phyloP scores from a whole-genome alignment of 30 jellyfish, hydroid and myxozoan species.

The Turritopsis dohrnii region DNA sequence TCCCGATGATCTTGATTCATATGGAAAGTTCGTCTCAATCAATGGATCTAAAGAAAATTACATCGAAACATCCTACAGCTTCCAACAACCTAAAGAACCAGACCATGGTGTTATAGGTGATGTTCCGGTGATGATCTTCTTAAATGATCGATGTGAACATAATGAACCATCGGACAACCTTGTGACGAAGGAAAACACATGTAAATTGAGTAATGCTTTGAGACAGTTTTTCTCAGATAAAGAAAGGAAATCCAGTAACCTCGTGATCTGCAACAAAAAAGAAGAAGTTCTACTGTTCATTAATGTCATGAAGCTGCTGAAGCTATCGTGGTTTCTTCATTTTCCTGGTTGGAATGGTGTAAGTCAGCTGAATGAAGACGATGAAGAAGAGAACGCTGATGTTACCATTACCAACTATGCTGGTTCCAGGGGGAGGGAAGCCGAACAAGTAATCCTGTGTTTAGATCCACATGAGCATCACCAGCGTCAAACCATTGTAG shows the following conservation, averaged over 20 bases:
- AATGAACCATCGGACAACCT: neutral
- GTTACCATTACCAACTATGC: neutral
- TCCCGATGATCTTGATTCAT: neutral
- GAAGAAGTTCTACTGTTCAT: neutral
- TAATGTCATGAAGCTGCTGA: neutral
- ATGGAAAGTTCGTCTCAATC: neutral
- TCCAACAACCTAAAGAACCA: neutral
- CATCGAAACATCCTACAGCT: neutral
- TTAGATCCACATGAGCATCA: neutral
- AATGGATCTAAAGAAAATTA: neutral
- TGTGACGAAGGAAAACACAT: neutral
- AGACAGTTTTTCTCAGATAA: neutral
- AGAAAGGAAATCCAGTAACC: neutral
- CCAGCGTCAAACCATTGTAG: neutral
- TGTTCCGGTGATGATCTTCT: neutral
- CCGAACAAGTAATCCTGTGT: neutral
- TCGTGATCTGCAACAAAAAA: neutral
- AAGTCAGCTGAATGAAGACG: neutral
- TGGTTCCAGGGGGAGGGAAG: neutral
- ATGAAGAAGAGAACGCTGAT: neutral
- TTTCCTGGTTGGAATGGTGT: neutral
- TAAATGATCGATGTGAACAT: no score
- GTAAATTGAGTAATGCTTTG: neutral
- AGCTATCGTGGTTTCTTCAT: neutral
- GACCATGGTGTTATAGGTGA: neutral